Evolutionary conservation across 2,113 vertebrate genomes (phyloP).

Genomic region (Zapornia atra): DNA sequence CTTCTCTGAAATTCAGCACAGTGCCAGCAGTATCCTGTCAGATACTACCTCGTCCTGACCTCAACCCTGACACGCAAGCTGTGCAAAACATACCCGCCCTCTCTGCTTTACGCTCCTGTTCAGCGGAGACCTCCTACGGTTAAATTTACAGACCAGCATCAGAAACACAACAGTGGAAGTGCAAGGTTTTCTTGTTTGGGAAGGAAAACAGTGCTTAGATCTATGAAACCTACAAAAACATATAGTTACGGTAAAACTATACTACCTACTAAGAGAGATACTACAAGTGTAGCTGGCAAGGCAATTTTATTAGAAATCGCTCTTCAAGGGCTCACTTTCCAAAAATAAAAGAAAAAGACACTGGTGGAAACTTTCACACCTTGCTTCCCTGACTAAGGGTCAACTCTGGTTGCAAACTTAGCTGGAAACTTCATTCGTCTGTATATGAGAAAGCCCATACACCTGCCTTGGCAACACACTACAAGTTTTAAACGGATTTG

Average conservation of each 20-base stretch:
- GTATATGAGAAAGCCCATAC: neutral
- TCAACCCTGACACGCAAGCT: neutral
- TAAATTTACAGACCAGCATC: neutral
- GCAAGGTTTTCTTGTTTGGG: neutral
- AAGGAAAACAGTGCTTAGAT: constrained; percentile 42
- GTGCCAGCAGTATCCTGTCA: neutral
- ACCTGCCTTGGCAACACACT: neutral
- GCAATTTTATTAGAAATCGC: neutral
- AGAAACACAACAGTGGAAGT: neutral
- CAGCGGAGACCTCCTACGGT: neutral
- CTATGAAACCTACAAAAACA: constrained; percentile 30
- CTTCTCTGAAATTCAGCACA: neutral
- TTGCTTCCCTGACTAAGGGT: neutral
- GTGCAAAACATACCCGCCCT: neutral
- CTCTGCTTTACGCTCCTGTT: neutral
- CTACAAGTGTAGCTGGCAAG: neutral
- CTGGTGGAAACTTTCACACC: neutral
- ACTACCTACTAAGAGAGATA: neutral
- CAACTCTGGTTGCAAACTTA: neutral
- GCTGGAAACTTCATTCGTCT: neutral
- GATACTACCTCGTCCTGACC: neutral
- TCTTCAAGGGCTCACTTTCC: neutral
- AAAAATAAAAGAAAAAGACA: neutral
- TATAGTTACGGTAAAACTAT: constrained; percentile 11
- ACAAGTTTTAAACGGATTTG: neutral